These are phyloP conservation scores for Drosophila jambulina DNA, from an alignment of 1,140 invertebrate species.

Conservation along the genomic window DNA sequence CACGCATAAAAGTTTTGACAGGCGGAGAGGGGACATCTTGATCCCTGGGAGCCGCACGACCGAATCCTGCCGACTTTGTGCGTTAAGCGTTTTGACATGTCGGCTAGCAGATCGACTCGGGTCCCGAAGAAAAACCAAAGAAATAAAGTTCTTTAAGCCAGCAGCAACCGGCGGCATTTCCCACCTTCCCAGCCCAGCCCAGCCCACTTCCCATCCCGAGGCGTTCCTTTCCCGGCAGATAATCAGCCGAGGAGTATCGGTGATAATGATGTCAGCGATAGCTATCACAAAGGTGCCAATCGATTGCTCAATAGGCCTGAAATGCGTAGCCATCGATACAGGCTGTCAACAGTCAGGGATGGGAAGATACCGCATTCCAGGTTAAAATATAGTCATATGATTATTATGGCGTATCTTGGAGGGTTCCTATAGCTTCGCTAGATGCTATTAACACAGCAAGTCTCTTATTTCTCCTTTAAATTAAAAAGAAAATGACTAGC, in stretches of 20 bases:
- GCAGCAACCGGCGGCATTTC: constrained; percentile 10
- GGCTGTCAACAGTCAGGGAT: constrained; percentile 32
- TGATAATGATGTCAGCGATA: constrained; percentile 76
- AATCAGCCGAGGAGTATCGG: constrained; percentile 60
- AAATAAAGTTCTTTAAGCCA: constrained; percentile 76
- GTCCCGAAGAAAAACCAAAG: constrained; percentile 28
- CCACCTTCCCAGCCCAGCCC: neutral
- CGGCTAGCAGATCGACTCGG: constrained; percentile 57
- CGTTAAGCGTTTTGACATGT: constrained; percentile 83
- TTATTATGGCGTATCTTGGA: neutral
- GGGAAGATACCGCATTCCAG: neutral
- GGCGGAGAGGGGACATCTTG: constrained; percentile 53
- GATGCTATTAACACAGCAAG: no score
- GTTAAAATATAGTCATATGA: neutral
- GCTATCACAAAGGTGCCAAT: constrained; percentile 69
- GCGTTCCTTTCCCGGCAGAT: constrained; percentile 18
- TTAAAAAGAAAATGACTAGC: neutral
- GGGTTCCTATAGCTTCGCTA: neutral
- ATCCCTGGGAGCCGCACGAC: constrained; percentile 73
- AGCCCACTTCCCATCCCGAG: neutral
- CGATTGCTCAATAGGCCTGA: constrained; percentile 67
- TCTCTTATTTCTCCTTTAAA: neutral
- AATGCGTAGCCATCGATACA: constrained; percentile 53
- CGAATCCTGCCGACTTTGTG: constrained; percentile 61
- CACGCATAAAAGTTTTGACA: constrained; percentile 83